Base-by-base conservation (phyloP, 2,888 invertebrate genomes). In the Cremastobaeus sp. region DNA sequence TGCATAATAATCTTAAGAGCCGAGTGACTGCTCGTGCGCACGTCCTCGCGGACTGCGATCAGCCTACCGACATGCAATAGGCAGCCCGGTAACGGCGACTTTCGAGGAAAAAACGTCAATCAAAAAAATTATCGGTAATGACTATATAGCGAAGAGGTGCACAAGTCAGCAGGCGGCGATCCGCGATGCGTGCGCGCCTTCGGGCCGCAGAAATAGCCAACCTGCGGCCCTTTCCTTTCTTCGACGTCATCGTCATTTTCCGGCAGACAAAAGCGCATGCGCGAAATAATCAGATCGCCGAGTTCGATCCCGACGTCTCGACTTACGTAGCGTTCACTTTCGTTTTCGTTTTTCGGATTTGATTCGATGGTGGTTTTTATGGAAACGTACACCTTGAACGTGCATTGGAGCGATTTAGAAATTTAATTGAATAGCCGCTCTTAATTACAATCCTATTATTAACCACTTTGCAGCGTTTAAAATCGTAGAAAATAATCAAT, bases 1-100 rank as follows among this genome's bases (percentile, higher is more conserved):
- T 80, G 80, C 81, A 79, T 82, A 81, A 82, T 81, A 78, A 79
- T 81, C 78, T 76, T 60, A 39, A 52, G 37, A 43, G 47, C 69
- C 54, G 62, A 57, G 47, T 55, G 70, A 55, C 69, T 60, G 57
- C 69, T 76, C 69, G 69, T 68, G 59, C 34, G 48, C 62, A 14
- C 54, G 66, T 59, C 54, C 52, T 45, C 71, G 45, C 57, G 41
- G 6, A 41, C 12, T 60, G 39, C 47, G 72, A 72, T 74, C 70
- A 60, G 72, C 73, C 71, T 52, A 66, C 66, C 69, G 60, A 73
- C 74, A 73, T 52, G 77, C 71, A 65, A 68, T 50, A 52, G 66
- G 48, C 74, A 64, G 74, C 70, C 57, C 68, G 34, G 43, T 68
- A 68, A 59, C 59, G 76, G 77, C 77, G 64, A 76, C 39, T 47